Evolutionary conservation across 2,113 vertebrate species (phyloP), one percentile per base, ranked within the genome.

Genomic region (Lanius collurio): DNA sequence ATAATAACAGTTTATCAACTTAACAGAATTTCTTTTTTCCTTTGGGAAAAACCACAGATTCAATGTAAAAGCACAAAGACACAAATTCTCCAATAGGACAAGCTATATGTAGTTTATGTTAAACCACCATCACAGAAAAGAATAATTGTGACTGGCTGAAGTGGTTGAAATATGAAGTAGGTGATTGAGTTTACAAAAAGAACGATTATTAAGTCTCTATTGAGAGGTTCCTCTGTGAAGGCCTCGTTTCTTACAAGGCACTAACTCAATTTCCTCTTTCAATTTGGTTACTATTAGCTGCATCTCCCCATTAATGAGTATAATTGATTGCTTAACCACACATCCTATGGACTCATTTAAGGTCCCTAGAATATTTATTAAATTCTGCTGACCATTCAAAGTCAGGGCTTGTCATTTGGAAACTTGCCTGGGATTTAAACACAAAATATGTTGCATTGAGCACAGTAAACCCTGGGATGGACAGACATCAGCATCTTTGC

Each of bases 261-360:
- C 11, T 83, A 93, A 93, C 52, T 83, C 76, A 70, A 89, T 95
- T 93, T 95, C 83, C 80, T 92, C 73, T 89, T 78, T 79, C 55
- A 37, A 62, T 95, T 90, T 73, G 30, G 68, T 90, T 96, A 90
- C 83, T 92, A 87, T 74, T 90, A 75, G 55, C 39, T 86, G 39
- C 59, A 62, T 74, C 35, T 81, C 60, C 68, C 50, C 83, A 52
- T 81, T 77, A 94, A 67, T 41, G 77, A 86, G 35, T 23, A 46
- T 77, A 94, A 97, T 57, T 69, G 53, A 93, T 87, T 55, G 46
- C 71, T 92, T 55, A 86, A 57, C 68, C 39, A 70, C 47, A 59
- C 9, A 15, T 74, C 49, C 55, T 74, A 13, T 26, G 16, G 46
- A 80, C 41, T 33, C 53, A 80, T 69, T 83, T 73, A 94, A 92